Conservation (phyloP, 2,113 vertebrate species). For the Cyphomyrus discorhynchus region DNA sequence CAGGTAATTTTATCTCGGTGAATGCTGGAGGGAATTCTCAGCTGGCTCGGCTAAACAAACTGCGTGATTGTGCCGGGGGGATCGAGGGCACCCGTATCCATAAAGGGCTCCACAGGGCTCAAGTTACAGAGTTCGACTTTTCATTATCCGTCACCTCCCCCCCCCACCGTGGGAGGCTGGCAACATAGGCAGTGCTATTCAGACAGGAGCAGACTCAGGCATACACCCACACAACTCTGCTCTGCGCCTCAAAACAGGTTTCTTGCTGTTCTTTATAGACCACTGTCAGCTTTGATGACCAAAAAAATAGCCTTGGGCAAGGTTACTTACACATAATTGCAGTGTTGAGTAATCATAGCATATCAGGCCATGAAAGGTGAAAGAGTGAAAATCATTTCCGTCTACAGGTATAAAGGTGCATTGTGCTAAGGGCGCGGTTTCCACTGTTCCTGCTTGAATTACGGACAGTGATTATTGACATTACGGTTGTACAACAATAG, state of each 20-base stretch:
- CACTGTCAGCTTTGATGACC: background rate
- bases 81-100: background rate
- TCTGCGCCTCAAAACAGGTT: background rate
- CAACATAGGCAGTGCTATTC: background rate
- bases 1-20: background rate
- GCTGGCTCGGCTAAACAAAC: constrained; percentile 26
- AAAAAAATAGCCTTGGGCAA: background rate
- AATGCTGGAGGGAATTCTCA: constrained; percentile 36
- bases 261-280: background rate
- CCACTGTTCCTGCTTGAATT: background rate
- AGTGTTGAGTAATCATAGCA: background rate
- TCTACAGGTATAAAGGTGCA: background rate
- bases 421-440: background rate
- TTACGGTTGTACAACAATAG: background rate
- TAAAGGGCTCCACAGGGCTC: background rate
- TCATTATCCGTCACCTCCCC: background rate
- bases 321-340: background rate
- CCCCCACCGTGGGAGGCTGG: too few species aligned
- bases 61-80: background rate
- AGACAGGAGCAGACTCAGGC: background rate
- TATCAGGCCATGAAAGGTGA: background rate
- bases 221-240: background rate
- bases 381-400: background rate
- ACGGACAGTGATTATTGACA: background rate
- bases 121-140: background rate